phyloP scores from a whole-genome alignment of 2,888 invertebrate genomes.

The Pseudanteris insignis region DNA sequence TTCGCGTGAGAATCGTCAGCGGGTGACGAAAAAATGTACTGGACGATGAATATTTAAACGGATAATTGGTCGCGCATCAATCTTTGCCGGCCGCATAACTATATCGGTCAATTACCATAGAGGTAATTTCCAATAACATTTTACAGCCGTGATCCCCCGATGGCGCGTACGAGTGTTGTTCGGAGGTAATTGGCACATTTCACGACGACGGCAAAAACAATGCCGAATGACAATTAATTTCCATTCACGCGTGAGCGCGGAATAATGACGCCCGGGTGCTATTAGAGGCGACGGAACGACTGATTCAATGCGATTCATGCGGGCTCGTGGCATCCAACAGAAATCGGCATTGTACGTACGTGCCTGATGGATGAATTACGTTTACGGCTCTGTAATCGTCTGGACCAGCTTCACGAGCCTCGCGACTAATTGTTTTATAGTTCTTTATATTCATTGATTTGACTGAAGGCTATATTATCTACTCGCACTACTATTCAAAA shows the following conservation, averaged over 20 bases:
- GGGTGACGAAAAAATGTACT: slow-evolving; percentile 15
- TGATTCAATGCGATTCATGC: slow-evolving; percentile 39
- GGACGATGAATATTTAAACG: slow-evolving; percentile 30
- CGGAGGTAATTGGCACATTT: slow-evolving; percentile 42
- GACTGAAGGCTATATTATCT: no score
- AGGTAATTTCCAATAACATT: slow-evolving; percentile 43
- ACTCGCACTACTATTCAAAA: no score
- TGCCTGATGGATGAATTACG: no score
- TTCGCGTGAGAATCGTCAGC: no score
- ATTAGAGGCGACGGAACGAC: slow-evolving; percentile 42
- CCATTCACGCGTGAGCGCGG: slow-evolving; percentile 27
- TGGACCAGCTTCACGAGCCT: no score
- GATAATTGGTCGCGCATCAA: slow-evolving; percentile 33
- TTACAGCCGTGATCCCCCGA: slow-evolving; percentile 32
- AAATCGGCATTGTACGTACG: slow-evolving; percentile 43
- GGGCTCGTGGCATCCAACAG: slow-evolving; percentile 9
- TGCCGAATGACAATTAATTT: slow-evolving; percentile 41
- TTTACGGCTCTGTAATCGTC: no score
- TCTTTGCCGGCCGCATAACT: slow-evolving; percentile 27
- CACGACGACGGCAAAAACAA: slow-evolving; percentile 40
- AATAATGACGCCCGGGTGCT: slow-evolving; percentile 35
- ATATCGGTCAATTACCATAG: slow-evolving; percentile 40
- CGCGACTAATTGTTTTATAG: no score
- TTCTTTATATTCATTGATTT: no score
- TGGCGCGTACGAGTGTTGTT: slow-evolving; percentile 28